Base-by-base conservation (phyloP, 2,797 vertebrate species). In the Phrynocephalus guinanensis region DNA sequence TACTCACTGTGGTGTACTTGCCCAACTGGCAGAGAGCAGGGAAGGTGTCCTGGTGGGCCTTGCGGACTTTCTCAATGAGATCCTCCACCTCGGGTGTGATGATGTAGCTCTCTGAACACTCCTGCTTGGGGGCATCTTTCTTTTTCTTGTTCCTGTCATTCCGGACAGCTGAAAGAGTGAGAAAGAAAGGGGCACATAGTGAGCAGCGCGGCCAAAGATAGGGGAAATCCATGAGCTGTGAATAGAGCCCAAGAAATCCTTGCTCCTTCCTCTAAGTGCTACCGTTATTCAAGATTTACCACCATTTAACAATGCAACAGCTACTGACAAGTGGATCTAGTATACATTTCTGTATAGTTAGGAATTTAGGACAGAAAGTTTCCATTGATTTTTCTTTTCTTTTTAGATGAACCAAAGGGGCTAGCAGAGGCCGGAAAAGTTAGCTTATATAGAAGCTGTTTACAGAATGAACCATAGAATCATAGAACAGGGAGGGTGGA, bases 131-230 rank as follows among this genome's bases (percentile, higher is more conserved):
- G 38, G 96, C 97, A 1, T 99, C 99, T 95, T 99, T 99, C 95
- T 99, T 99, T 97, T 99, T 99, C 96, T 99, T 99, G 96, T 99
- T 99, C 86, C 99, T 96, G 96, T 99, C 99, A 0, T 99, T 99
- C 92, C 98, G 97, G 95, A 99, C 99, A 3, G 99, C 99, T 99
- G 91, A 11, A 86, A 81, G 60, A 73, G 72, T 2, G 86, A 85
- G 15, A 79, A 50, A 81, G 16, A 7, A 33, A 79, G 11, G n/a
- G 7, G 1, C 1, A 8, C 71, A 30, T 20, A 30, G 84, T 86
- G 13, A 88, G 73, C 3, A 6, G 7, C 6, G 18, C 26, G 75
- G 2, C 22, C 52, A 1, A 10, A 52, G 44, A 30, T 1, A 30
- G 18, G 1, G 26, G 52, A n/a, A 33, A 78, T 77, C 60, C 63